These are phyloP conservation scores for Neotoxoptera formosana DNA, from an alignment of 1,140 invertebrate genomes.

Conservation along the genomic window DNA sequence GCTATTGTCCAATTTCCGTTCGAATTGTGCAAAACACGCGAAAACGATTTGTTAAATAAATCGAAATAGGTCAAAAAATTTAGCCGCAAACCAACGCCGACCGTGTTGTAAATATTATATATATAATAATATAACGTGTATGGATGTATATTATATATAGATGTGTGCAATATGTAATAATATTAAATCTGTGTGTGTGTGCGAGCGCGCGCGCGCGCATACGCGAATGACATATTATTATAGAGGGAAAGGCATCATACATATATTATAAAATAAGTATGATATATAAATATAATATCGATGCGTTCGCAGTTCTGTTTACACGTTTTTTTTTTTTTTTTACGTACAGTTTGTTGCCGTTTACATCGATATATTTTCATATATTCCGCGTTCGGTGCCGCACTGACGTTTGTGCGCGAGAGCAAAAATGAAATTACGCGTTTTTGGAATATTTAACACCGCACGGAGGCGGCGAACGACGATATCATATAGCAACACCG, in stretches of 20 bases:
- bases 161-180: constrained; percentile 8
- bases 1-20: constrained; percentile 47
- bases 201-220: background rate
- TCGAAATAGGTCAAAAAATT: constrained; percentile 48
- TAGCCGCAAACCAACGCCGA: background rate
- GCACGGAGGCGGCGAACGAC: too few species aligned
- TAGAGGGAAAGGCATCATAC: constrained; percentile 19
- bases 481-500: background rate
- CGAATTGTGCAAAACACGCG: constrained; percentile 47
- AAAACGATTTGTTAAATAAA: constrained; percentile 22
- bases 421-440: background rate
- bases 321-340: background rate
- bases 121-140: background rate
- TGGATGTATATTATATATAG: background rate
- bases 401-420: background rate
- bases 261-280: background rate
- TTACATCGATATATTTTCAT: background rate
- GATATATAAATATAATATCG: background rate
- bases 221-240: background rate
- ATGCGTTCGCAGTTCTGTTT: background rate
- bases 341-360: background rate
- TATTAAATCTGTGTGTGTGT: background rate
- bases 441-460: background rate
- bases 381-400: background rate
- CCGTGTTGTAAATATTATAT: background rate